phyloP scores from a whole-genome alignment of 2,797 vertebrate species.

The Clarias laeviceps region DNA sequence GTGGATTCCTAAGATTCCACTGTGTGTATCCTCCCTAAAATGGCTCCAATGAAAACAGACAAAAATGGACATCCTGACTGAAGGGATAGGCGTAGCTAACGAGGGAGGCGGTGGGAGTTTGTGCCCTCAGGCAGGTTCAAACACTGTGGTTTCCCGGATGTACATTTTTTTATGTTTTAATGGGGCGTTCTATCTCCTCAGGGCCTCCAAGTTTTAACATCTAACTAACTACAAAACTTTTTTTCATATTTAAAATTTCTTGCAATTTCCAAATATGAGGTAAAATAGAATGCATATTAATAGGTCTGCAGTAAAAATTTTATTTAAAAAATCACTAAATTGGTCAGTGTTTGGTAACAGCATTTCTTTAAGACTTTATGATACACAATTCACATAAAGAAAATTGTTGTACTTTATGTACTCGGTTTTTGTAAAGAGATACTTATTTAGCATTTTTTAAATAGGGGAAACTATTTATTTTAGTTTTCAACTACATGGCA shows the following conservation, averaged over 20 bases:
- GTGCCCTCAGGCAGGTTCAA: not conserved
- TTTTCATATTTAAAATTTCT: not conserved
- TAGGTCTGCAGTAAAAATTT: too few species aligned
- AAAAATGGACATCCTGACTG: constrained; percentile 29
- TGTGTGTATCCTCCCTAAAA: constrained; percentile 15
- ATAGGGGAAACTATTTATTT: not conserved
- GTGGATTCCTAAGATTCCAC: constrained; percentile 31
- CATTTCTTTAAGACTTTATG: not conserved
- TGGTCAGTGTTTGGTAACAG: too few species aligned
- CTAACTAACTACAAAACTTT: not conserved
- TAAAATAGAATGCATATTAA: not conserved
- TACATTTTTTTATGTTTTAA: not conserved
- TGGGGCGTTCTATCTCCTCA: not conserved
- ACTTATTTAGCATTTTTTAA: not conserved
- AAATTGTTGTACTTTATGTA: not conserved
- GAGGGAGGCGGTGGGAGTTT: not conserved
- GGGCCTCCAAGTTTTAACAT: not conserved
- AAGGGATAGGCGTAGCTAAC: not conserved
- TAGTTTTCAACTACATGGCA: not conserved
- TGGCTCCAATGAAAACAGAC: constrained; percentile 28
- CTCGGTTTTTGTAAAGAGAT: not conserved
- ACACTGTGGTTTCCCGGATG: not conserved
- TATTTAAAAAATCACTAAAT: too few species aligned
- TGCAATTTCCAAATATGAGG: not conserved
- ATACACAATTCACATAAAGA: not conserved